A percentile compares a stretch with the other conserved stretches of the same genome.
Conservation (phyloP, 2,888 invertebrate species). For the Eilema griseolum region DNA sequence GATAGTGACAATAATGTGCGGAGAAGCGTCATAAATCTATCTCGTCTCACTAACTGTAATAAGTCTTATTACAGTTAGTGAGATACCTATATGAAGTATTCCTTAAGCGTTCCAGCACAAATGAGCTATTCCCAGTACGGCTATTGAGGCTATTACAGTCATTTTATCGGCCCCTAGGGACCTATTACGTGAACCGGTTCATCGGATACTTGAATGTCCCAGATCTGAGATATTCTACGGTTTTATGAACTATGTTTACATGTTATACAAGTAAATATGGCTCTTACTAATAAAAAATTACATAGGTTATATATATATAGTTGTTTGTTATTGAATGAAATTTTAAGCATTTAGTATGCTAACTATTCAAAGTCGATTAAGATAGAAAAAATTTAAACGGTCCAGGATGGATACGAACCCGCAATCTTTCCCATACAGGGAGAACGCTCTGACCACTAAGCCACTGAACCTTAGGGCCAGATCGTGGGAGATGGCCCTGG, state of each 20-base stretch:
- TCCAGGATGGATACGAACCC: no score
- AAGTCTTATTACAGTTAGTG: no score
- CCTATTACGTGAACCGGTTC: slow-evolving; percentile 43
- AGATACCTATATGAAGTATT: slow-evolving; percentile 5
- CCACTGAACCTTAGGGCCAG: no score
- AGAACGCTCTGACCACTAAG: no score
- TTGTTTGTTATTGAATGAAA: no score
- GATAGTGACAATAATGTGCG: background rate
- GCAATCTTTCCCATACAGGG: no score
- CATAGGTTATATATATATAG: no score
- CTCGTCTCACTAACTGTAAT: background rate
- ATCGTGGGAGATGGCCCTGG: no score
- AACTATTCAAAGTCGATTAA: no score
- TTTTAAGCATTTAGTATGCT: no score
- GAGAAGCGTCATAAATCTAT: background rate
- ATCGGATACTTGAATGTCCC: slow-evolving; percentile 31
- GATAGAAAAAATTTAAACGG: no score
- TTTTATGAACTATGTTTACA: slow-evolving; percentile 25
- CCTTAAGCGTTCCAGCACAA: slow-evolving; percentile 26
- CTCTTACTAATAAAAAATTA: no score
- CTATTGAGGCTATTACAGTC: slow-evolving; percentile 38
- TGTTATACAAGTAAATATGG: background rate
- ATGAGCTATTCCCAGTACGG: slow-evolving; percentile 37
- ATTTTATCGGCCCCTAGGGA: slow-evolving; percentile 42
- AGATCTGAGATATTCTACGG: slow-evolving; percentile 37